A percentile compares a stretch with the other conserved stretches of the same genome.
phyloP scores from a whole-genome alignment of 1,140 invertebrate species.

The Megalopta genalis region DNA sequence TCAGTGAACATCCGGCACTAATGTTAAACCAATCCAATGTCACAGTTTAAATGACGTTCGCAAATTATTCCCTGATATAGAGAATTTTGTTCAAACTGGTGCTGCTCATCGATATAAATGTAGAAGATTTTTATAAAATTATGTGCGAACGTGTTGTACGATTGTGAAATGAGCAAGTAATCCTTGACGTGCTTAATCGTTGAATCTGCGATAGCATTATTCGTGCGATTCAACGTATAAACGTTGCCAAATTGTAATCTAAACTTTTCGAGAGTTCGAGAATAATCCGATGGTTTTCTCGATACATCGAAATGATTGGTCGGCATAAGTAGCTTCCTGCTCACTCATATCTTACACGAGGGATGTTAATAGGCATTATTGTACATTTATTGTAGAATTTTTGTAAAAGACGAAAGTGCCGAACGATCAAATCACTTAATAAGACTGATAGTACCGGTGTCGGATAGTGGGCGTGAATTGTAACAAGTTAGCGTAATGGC shows the following conservation, averaged over 20 bases:
- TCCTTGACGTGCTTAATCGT: not conserved
- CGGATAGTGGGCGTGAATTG: conserved; percentile 24
- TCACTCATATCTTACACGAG: conserved; percentile 50
- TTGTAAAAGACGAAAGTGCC: conserved; percentile 25
- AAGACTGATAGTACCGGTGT: conserved; percentile 30
- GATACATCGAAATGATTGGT: conserved; percentile 52
- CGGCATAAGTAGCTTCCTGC: conserved; percentile 55
- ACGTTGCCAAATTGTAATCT: conserved; percentile 29
- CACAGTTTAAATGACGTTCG: conserved; percentile 25
- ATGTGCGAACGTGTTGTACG: not conserved
- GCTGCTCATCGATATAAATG: not conserved
- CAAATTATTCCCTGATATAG: not conserved
- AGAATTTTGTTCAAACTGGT: not conserved
- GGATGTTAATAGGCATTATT: conserved; percentile 53
- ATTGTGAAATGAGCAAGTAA: not conserved
- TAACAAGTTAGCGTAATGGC: conserved; percentile 82
- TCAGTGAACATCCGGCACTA: conserved; percentile 24
- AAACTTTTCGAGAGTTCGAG: conserved; percentile 53
- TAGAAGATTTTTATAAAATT: not conserved
- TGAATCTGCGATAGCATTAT: not conserved
- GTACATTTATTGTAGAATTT: conserved; percentile 47
- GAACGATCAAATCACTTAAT: conserved; percentile 11
- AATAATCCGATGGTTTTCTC: conserved; percentile 44
- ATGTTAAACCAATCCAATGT: conserved; percentile 25
- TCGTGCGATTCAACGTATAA: not conserved